A percentile compares a stretch with the other conserved stretches of the same genome.
Conservation (phyloP, 2,888 invertebrate species). For the Pseudococcus viburni region DNA sequence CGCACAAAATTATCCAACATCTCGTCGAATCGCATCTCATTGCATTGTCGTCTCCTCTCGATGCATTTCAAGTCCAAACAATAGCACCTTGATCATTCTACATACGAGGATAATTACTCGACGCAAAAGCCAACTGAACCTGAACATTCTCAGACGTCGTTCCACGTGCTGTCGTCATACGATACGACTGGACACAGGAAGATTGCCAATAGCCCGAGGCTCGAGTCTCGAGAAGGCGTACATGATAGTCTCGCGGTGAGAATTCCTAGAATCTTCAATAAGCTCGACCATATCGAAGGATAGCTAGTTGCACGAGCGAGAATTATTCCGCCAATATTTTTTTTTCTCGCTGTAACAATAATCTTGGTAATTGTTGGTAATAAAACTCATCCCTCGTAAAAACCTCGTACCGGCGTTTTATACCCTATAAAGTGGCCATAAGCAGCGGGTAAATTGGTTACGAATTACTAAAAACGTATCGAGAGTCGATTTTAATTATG, state of each 20-base stretch:
- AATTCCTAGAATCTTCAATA: slow-evolving; percentile 5
- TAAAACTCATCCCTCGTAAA: slow-evolving; percentile 27
- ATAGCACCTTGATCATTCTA: neutral
- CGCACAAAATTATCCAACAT: too few species aligned
- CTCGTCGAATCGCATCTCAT: too few species aligned
- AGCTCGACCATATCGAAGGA: neutral
- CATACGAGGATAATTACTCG: neutral
- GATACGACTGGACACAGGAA: slow-evolving; percentile 15
- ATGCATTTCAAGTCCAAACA: neutral
- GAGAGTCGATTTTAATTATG: slow-evolving; percentile 18
- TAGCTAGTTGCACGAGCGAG: neutral
- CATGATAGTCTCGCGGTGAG: neutral
- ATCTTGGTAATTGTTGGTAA: slow-evolving; percentile 4
- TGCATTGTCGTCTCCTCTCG: neutral
- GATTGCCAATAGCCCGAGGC: neutral
- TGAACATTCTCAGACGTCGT: slow-evolving; percentile 9
- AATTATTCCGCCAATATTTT: neutral
- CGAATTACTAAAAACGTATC: neutral
- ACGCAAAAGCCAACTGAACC: neutral
- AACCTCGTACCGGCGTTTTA: neutral
- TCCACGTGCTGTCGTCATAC: slow-evolving; percentile 35
- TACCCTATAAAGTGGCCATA: neutral
- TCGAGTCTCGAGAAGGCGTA: slow-evolving; percentile 18
- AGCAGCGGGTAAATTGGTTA: neutral
- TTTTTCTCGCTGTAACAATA: neutral